Conservation (phyloP, 2,797 vertebrate species). For the Leptoclinus maculatus region DNA sequence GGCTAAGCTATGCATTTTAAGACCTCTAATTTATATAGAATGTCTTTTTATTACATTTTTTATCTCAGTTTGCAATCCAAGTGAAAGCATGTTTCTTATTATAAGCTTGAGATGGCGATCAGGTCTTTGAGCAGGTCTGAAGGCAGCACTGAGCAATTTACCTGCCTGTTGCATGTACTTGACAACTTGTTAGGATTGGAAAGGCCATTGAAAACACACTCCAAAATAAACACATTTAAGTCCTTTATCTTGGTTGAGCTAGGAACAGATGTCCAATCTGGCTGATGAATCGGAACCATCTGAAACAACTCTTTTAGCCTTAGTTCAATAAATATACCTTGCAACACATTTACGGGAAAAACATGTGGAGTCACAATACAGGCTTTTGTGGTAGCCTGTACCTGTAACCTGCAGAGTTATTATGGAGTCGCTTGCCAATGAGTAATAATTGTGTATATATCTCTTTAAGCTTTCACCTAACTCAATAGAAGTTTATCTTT, state of each 20-base stretch:
- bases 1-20: slow-evolving; percentile 16
- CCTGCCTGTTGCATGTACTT: slow-evolving; percentile 76
- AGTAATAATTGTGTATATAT: background rate
- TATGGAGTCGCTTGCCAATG: background rate
- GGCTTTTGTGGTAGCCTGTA: slow-evolving; percentile 53
- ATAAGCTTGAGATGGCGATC: slow-evolving; percentile 23
- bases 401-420: slow-evolving; percentile 27
- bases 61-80: slow-evolving; percentile 36
- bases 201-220: slow-evolving; percentile 79
- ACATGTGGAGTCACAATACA: slow-evolving; percentile 29
- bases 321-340: slow-evolving; percentile 93
- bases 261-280: slow-evolving; percentile 92
- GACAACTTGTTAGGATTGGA: slow-evolving; percentile 88
- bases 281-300: slow-evolving; percentile 94
- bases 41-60: slow-evolving; percentile 1
- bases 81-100: slow-evolving; percentile 31
- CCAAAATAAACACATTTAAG: slow-evolving; percentile 86
- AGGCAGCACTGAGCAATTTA: slow-evolving; percentile 56
- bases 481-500: background rate
- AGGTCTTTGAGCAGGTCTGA: slow-evolving; percentile 31
- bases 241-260: slow-evolving; percentile 81
- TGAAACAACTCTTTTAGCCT: slow-evolving; percentile 92
- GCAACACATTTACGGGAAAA: slow-evolving; percentile 86
- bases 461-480: background rate
- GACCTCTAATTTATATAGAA: slow-evolving; percentile 24